These are phyloP conservation scores for Penaeus japonicus DNA, from an alignment of 1,140 invertebrate species.

Conservation along the genomic window DNA sequence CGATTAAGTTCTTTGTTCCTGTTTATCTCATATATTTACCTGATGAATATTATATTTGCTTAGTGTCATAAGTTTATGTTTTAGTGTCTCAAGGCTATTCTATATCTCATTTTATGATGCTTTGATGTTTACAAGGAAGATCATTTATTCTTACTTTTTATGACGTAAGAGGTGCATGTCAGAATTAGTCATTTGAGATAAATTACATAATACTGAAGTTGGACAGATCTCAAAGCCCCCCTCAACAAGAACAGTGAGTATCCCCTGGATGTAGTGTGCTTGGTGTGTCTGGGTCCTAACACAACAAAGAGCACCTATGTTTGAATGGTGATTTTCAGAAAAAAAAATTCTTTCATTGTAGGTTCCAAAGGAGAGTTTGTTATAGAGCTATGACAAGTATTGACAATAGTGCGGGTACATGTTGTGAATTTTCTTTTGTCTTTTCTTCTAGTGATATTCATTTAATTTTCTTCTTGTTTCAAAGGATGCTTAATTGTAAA, in stretches of 20 bases:
- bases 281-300: constrained; percentile 10
- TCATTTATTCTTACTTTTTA: constrained; percentile 29
- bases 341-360: too few species aligned
- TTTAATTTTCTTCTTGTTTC: too few species aligned
- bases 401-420: too few species aligned
- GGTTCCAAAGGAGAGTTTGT: too few species aligned
- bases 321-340: background rate
- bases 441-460: too few species aligned
- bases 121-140: background rate
- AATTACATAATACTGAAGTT: constrained; percentile 18
- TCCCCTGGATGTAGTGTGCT: constrained; percentile 11
- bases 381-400: too few species aligned
- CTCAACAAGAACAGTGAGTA: constrained; percentile 33
- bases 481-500: too few species aligned
- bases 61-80: constrained; percentile 62
- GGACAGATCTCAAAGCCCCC: constrained; percentile 34
- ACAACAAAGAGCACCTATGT: constrained; percentile 13
- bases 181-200: background rate
- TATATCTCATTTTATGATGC: background rate
- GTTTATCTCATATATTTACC: constrained; percentile 59
- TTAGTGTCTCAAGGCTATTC: background rate
- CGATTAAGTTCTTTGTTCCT: too few species aligned
- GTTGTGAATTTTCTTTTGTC: too few species aligned
- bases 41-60: constrained; percentile 67
- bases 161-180: constrained; percentile 36